A percentile compares a stretch with the other conserved stretches of the same genome.
Conservation (phyloP, 2,888 invertebrate genomes). For the Epinotia demarniana region DNA sequence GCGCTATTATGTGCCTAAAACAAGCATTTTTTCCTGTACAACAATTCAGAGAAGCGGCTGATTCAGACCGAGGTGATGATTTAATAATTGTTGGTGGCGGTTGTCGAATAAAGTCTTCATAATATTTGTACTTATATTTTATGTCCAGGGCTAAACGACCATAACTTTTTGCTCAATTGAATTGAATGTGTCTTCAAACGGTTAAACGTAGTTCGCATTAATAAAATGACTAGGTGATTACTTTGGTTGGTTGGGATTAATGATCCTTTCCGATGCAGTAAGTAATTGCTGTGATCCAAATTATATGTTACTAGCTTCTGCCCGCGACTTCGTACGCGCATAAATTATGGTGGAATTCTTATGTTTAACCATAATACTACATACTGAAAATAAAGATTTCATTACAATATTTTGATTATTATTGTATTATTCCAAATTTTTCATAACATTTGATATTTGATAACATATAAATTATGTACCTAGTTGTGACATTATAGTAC, state of each 20-base stretch:
- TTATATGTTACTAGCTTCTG: background rate
- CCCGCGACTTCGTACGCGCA: no score
- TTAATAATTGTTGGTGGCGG: background rate
- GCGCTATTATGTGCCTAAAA: conserved; percentile 22
- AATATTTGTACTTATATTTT: background rate
- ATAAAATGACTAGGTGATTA: background rate
- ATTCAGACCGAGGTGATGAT: conserved; percentile 2
- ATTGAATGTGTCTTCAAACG: background rate
- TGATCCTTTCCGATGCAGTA: background rate
- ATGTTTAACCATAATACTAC: no score
- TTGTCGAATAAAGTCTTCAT: background rate
- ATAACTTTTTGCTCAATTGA: background rate
- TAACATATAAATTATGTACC: no score
- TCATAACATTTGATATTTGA: no score
- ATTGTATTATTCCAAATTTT: no score
- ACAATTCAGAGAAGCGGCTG: conserved; percentile 9
- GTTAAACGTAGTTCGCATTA: background rate
- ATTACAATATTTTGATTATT: no score
- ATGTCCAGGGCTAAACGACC: background rate
- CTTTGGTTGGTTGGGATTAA: background rate
- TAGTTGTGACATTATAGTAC: no score
- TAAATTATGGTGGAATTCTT: no score
- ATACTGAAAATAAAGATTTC: no score
- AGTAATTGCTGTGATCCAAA: background rate
- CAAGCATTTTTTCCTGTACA: conserved; percentile 31